Base-by-base conservation (phyloP, 2,113 vertebrate genomes). In the Lonchura striata region DNA sequence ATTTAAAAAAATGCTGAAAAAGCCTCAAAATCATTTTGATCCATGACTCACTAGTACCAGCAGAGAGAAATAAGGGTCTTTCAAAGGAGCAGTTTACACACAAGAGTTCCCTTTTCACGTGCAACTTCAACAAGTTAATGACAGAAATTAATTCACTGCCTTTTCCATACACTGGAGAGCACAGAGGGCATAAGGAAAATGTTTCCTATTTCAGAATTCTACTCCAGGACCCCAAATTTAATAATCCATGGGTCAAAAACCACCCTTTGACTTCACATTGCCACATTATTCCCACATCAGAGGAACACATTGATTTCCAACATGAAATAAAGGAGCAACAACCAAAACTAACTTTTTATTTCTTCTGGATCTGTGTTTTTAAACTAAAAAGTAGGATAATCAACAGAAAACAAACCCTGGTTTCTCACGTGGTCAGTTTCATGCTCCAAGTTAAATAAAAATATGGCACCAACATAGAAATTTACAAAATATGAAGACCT, bases 381-480 rank as follows among this genome's bases (percentile, higher is more conserved):
- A 21, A 46, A 42, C 2, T 0, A 79, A 56, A 21, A 47, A 64
- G 10, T 21, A 63, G 4, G 52, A 33, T 11, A 83, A n/a, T 19
- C 79, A 86, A 75, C 1, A 71, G 39, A 63, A 94, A 78, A 7
- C 25, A 91, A 86, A 50, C 16, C 14, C 13, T 20, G 5, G n/a
- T 31, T 90, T 46, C 66, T 78, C 59, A 39, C 0, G 0, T 1
- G 2, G 17, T 44, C 15, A 27, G 42, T 47, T 57, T 57, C 1
- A 1, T 39, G 20, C 30, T 87, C 41, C 25, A 64, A 76, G 47
- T 47, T 69, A 65, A 63, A 47, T 33, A 85, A 22, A 84, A 19
- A 59, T 0, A 0, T 10, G 10, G 14, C 15, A 79, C 8, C 41
- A 53, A 54, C 15, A 30, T 1, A 47, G 18, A 46, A 23, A 39